Evolutionary conservation across 2,888 invertebrate genomes (phyloP).

Genomic region (Orthosia gracilis): DNA sequence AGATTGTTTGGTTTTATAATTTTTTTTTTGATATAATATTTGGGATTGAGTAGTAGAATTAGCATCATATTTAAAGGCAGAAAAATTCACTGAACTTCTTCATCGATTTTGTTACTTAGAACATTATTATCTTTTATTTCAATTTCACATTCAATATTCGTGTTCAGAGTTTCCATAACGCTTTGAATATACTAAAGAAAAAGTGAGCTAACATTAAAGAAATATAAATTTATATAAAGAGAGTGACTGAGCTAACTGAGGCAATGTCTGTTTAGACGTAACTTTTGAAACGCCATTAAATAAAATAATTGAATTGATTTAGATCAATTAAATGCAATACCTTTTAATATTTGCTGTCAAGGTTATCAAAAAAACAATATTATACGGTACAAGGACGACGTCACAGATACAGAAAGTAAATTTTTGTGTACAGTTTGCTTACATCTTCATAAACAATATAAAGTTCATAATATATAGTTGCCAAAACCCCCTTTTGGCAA

Average conservation of each 20-base stretch:
- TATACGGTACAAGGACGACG: background rate
- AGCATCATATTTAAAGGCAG: constrained; percentile 19
- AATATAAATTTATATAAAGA: background rate
- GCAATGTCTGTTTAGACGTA: background rate
- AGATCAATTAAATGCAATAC: too few species aligned
- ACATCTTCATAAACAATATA: background rate
- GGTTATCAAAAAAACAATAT: background rate
- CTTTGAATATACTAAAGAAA: background rate
- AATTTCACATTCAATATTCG: background rate
- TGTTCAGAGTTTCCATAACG: constrained; percentile 6
- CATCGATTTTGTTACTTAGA: constrained; percentile 6
- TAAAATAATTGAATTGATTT: too few species aligned
- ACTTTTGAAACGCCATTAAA: too few species aligned
- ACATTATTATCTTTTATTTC: background rate
- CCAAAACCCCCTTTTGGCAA: too few species aligned
- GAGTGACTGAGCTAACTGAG: background rate
- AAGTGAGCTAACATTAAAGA: background rate
- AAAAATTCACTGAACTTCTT: constrained; percentile 17
- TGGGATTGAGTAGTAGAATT: constrained; percentile 14
- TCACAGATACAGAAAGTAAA: background rate
- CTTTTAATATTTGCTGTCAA: too few species aligned
- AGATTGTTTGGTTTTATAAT: constrained; percentile 5
- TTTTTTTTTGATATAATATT: constrained; percentile 17
- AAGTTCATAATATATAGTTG: background rate
- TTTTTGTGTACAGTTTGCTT: background rate